Conservation (phyloP, 2,888 invertebrate species). For the Sesamia inferens region DNA sequence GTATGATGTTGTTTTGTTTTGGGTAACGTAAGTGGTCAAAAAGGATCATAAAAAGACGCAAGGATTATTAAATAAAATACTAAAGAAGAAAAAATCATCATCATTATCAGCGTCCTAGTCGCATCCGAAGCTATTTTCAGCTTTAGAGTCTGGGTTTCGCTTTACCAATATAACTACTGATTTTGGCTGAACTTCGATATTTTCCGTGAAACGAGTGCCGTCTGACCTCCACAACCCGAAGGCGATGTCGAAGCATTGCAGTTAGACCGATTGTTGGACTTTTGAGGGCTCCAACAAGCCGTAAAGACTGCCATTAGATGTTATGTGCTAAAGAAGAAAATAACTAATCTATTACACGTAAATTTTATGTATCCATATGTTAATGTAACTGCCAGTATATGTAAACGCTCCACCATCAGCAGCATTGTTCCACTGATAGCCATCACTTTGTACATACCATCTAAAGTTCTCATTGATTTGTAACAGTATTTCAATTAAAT, state of each 20-base stretch:
- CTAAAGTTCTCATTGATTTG: conserved; percentile 14
- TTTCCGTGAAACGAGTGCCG: no score
- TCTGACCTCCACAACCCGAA: no score
- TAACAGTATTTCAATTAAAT: neutral
- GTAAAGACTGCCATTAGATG: no score
- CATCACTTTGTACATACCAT: conserved; percentile 4
- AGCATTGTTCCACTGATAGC: conserved; percentile 6
- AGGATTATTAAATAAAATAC: neutral
- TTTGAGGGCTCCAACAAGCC: no score
- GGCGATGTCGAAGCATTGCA: no score
- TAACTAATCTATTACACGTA: neutral
- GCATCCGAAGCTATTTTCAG: no score
- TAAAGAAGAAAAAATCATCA: neutral
- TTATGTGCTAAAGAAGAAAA: neutral
- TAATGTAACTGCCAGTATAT: neutral
- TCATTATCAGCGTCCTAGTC: no score
- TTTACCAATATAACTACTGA: no score
- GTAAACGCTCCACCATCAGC: neutral
- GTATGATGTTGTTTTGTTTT: neutral
- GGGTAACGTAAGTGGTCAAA: neutral
- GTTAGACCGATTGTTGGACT: no score
- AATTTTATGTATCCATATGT: neutral
- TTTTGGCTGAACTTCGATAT: no score
- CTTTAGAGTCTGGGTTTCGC: no score
- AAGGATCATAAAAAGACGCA: neutral